Percentiles rank a stretch among this genome's conserved stretches.
Conservation (phyloP, 2,797 vertebrate genomes). For the Ceryle rudis region DNA sequence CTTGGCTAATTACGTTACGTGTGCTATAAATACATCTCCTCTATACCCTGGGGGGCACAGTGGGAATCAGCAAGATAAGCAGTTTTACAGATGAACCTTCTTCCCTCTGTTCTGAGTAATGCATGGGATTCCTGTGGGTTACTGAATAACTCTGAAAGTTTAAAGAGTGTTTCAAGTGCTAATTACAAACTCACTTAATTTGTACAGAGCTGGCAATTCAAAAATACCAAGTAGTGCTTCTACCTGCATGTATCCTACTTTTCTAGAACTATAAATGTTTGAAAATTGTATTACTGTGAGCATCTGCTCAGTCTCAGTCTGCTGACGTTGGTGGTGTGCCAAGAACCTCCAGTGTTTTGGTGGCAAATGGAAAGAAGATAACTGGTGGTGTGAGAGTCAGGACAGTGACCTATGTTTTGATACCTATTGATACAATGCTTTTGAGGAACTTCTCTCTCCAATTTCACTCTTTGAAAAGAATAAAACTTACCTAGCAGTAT, state of each 20-base stretch:
- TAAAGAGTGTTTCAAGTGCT: conserved; percentile 33
- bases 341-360: neutral
- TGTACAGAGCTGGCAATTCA: conserved; percentile 42
- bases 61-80: conserved; percentile 25
- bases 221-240: conserved; percentile 50
- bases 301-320: conserved; percentile 13
- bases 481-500: neutral
- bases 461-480: neutral
- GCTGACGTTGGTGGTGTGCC: neutral
- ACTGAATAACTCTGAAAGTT: conserved; percentile 38
- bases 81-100: neutral
- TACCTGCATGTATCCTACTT: conserved; percentile 36
- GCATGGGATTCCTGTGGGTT: neutral
- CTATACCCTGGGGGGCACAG: neutral
- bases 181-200: conserved; percentile 25
- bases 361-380: neutral
- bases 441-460: neutral
- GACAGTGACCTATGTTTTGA: neutral
- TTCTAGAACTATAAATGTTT: conserved; percentile 1
- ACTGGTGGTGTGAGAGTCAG: neutral
- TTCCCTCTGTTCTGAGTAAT: neutral
- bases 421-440: neutral
- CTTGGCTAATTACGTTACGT: neutral
- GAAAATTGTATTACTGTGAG: neutral
- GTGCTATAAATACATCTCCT: neutral